Base-by-base conservation (phyloP, 2,888 invertebrate genomes). In the Apotomis betuletana region DNA sequence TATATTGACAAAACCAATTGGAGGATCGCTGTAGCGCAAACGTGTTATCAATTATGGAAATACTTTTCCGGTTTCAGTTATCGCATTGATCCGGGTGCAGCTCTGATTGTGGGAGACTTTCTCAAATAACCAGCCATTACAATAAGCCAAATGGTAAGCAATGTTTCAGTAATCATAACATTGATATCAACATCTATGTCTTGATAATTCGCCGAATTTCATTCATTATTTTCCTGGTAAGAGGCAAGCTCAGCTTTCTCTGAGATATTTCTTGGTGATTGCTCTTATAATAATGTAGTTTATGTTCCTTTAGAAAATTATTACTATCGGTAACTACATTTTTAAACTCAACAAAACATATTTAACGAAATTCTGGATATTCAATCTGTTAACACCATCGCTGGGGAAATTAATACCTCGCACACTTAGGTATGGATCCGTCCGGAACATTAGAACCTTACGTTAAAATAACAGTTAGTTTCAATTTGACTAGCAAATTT, bases 111-210 rank as follows among this genome's bases (percentile, higher is more conserved):
- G 70, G 73, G 73, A 70, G 75, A 75, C 71, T 76, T 75, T 76
- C 73, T 70, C 67, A 70, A 44, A 72, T 75, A 73, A 73, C 77
- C 76, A 69, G 70, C 67, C 80, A 78, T 61, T 55, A 64, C 73
- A 80, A 54, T 77, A 76, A 77, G 76, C 80, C 82, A 79, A 82
- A 83, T 82, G 83, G 82, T 83, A 75, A 81, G 81, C 69, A 64
- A 61, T 70, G 51, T 61, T 73, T 55, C 57, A 13, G 61, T 73
- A 15, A 60, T 68, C 13, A 64, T 63, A 74, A 70, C 63, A 71
- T n/a, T 36, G 10, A 38, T 69, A 41, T 51, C 52, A 65, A 57
- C 59, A 44, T 36, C 2, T 27, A 1, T 27, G 2, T 27, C 13
- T 51, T 51, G 55, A 5, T 64, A 44, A 71, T 49, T 41, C 36